These are phyloP conservation scores for Selenia dentaria DNA, from an alignment of 2,888 invertebrate genomes.

Conservation along the genomic window DNA sequence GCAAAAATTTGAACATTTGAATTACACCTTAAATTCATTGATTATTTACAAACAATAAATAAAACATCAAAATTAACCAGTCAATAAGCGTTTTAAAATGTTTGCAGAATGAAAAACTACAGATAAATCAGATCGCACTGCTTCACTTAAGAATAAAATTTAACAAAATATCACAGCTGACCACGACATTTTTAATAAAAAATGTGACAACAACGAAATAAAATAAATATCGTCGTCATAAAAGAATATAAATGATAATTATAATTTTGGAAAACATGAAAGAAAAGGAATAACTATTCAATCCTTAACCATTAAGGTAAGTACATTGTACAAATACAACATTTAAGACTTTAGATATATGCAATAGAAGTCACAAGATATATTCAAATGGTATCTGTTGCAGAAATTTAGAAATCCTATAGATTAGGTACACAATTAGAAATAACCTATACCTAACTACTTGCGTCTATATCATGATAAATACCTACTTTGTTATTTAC, in stretches of 20 bases:
- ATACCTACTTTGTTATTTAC: slow-evolving; percentile 72
- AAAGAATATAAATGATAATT: slow-evolving; percentile 19
- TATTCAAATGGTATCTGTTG: slow-evolving; percentile 66
- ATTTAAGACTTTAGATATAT: slow-evolving; percentile 65
- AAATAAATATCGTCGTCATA: slow-evolving; percentile 44
- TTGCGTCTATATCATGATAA: slow-evolving; percentile 56
- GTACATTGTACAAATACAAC: slow-evolving; percentile 70
- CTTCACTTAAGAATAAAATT: slow-evolving; percentile 77
- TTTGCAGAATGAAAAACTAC: slow-evolving; percentile 55
- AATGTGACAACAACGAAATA: slow-evolving; percentile 63
- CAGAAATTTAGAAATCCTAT: slow-evolving; percentile 63
- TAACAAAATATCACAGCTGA: slow-evolving; percentile 85
- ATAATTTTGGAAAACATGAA: slow-evolving; percentile 39
- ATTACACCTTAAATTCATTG: slow-evolving; percentile 53
- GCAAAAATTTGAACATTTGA: slow-evolving; percentile 64
- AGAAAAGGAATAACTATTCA: slow-evolving; percentile 51
- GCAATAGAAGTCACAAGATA: slow-evolving; percentile 63
- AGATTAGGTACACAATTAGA: slow-evolving; percentile 49
- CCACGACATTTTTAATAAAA: slow-evolving; percentile 68
- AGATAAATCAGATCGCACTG: slow-evolving; percentile 59
- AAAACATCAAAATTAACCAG: slow-evolving; percentile 72
- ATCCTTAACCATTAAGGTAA: slow-evolving; percentile 63
- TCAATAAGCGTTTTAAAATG: slow-evolving; percentile 51
- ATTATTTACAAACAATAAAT: slow-evolving; percentile 83
- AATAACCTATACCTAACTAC: slow-evolving; percentile 39